Conservation (phyloP, 2,888 invertebrate genomes). For the Drosophila testacea region DNA sequence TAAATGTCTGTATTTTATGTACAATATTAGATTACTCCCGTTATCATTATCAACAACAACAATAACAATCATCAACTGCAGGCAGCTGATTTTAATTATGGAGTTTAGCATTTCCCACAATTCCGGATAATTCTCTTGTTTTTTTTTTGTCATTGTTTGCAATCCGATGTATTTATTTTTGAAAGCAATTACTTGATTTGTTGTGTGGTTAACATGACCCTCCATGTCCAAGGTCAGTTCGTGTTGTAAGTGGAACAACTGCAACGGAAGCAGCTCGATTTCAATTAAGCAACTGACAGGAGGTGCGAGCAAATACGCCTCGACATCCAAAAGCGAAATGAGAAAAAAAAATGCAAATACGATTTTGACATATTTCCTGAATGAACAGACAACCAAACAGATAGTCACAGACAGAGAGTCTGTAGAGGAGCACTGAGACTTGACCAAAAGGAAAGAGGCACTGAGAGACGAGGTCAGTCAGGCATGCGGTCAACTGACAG, state of each 20-base stretch:
- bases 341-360: conserved; percentile 63
- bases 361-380: conserved; percentile 68
- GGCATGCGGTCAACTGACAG: conserved; percentile 48
- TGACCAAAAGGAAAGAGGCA: conserved; percentile 18
- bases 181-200: conserved; percentile 9
- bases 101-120: conserved; percentile 24
- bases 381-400: conserved; percentile 36
- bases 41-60: not conserved
- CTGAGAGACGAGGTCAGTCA: conserved; percentile 42
- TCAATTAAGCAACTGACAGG: conserved; percentile 56
- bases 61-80: conserved; percentile 12
- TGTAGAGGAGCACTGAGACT: conserved; percentile 2
- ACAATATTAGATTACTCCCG: conserved; percentile 12
- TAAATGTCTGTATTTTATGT: conserved; percentile 13
- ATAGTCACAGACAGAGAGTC: conserved; percentile 24
- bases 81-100: conserved; percentile 39
- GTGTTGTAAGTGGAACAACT: conserved; percentile 7
- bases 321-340: conserved; percentile 28
- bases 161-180: not conserved
- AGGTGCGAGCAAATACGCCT: conserved; percentile 41
- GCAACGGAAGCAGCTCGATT: conserved; percentile 45
- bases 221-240: conserved; percentile 28
- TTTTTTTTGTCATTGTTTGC: not conserved
- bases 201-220: conserved; percentile 5
- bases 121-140: not conserved